phyloP scores from a whole-genome alignment of 2,888 invertebrate species.

The Pollenia griseotomentosa region DNA sequence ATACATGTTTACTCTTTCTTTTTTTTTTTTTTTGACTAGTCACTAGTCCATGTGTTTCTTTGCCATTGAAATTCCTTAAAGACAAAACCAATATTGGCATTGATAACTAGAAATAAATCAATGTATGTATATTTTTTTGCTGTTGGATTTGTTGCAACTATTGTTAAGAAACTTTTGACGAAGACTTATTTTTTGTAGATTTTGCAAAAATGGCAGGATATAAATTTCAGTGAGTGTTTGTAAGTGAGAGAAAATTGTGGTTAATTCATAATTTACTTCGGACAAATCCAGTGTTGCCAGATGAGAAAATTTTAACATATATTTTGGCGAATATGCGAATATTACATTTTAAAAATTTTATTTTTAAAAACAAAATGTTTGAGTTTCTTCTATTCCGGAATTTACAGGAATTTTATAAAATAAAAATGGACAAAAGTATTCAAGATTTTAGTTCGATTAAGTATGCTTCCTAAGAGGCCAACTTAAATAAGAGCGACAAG shows the following conservation, averaged over 20 bases:
- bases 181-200: conserved; percentile 58
- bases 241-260: background rate
- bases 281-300: too few relatives aligned
- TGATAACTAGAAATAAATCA: conserved; percentile 70
- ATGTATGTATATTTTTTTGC: conserved; percentile 58
- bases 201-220: conserved; percentile 59
- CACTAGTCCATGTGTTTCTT: conserved; percentile 2
- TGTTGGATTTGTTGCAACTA: conserved; percentile 9
- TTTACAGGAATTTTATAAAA: too few relatives aligned
- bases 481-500: too few relatives aligned
- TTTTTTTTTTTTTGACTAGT: conserved; percentile 26
- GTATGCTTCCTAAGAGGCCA: too few relatives aligned
- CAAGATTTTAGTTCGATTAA: too few relatives aligned
- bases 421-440: too few relatives aligned
- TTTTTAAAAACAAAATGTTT: too few relatives aligned
- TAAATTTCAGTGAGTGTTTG: conserved; percentile 46
- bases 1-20: conserved; percentile 45
- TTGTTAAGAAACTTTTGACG: conserved; percentile 44
- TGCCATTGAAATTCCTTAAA: conserved; percentile 53
- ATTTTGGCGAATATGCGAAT: too few relatives aligned
- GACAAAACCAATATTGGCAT: conserved; percentile 68
- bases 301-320: too few relatives aligned
- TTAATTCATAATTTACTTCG: conserved; percentile 10
- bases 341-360: too few relatives aligned
- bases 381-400: too few relatives aligned